phyloP scores from a whole-genome alignment of 2,888 invertebrate species.

The Melolontha melolontha region DNA sequence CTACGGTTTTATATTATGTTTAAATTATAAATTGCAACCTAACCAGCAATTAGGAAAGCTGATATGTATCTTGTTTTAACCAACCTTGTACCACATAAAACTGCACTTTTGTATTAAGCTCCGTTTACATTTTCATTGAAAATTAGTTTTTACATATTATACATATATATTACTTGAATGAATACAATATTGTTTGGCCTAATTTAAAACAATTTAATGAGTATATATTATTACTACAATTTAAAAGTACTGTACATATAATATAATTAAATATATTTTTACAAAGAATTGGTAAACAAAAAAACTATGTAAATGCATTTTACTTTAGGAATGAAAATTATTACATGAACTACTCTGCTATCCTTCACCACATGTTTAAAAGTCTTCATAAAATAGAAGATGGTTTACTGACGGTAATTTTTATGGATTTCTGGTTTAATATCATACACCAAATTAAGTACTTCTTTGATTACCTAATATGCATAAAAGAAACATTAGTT shows the following conservation, averaged over 20 bases:
- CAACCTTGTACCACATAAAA: no score
- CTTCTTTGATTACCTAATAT: constrained; percentile 79
- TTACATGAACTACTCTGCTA: constrained; percentile 14
- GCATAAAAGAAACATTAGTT: constrained; percentile 48
- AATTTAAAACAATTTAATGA: constrained; percentile 29
- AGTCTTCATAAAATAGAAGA: constrained; percentile 17
- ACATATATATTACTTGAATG: no score
- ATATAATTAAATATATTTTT: constrained; percentile 27
- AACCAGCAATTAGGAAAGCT: no score
- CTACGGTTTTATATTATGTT: no score
- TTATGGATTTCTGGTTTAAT: constrained; percentile 94
- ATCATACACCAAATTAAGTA: constrained; percentile 88
- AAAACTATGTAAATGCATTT: constrained; percentile 23
- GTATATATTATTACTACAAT: constrained; percentile 29
- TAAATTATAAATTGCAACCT: no score
- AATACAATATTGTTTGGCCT: background rate
- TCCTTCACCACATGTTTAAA: constrained; percentile 8
- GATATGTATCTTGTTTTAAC: no score
- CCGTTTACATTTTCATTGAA: no score
- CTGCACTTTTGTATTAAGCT: no score
- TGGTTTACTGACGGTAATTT: constrained; percentile 76
- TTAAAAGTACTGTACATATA: constrained; percentile 33
- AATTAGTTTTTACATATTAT: no score
- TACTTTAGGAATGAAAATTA: constrained; percentile 20
- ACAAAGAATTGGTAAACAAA: constrained; percentile 1